phyloP scores from a whole-genome alignment of 1,140 invertebrate genomes.

The Ostrea edulis region DNA sequence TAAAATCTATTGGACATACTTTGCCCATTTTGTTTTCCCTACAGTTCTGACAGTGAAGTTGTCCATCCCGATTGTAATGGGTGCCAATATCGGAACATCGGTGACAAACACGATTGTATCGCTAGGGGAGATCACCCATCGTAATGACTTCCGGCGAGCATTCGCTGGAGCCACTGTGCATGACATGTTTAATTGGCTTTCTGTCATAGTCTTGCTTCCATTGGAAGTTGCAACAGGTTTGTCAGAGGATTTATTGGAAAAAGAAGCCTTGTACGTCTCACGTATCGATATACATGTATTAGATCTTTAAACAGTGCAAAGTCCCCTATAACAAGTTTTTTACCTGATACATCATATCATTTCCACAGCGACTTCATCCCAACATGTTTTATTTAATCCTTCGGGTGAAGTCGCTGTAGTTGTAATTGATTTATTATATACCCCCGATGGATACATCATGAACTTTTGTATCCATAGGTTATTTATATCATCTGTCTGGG shows the following conservation, averaged over 20 bases:
- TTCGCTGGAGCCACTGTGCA: conserved; percentile 83
- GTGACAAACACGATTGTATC: conserved; percentile 84
- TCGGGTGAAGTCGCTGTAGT: too few species aligned
- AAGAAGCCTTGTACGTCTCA: too few species aligned
- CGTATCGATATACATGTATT: too few species aligned
- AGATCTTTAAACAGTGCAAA: too few species aligned
- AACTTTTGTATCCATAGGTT: background rate
- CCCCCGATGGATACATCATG: background rate
- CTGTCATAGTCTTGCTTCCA: conserved; percentile 81
- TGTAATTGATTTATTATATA: too few species aligned
- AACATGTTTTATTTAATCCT: too few species aligned
- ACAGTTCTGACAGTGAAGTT: conserved; percentile 78
- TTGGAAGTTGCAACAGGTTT: conserved; percentile 78
- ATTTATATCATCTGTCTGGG: conserved; percentile 10
- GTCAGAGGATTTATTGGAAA: background rate
- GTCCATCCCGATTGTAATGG: conserved; percentile 84
- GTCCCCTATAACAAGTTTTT: too few species aligned
- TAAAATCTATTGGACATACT: background rate
- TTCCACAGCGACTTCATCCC: too few species aligned
- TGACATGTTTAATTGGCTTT: conserved; percentile 83
- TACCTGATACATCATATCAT: too few species aligned
- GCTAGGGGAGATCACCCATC: conserved; percentile 75
- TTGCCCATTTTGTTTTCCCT: conserved; percentile 38
- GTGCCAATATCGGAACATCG: conserved; percentile 84
- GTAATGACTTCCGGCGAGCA: conserved; percentile 81